phyloP scores from a whole-genome alignment of 2,797 vertebrate species.

The Gephyroberyx darwinii region DNA sequence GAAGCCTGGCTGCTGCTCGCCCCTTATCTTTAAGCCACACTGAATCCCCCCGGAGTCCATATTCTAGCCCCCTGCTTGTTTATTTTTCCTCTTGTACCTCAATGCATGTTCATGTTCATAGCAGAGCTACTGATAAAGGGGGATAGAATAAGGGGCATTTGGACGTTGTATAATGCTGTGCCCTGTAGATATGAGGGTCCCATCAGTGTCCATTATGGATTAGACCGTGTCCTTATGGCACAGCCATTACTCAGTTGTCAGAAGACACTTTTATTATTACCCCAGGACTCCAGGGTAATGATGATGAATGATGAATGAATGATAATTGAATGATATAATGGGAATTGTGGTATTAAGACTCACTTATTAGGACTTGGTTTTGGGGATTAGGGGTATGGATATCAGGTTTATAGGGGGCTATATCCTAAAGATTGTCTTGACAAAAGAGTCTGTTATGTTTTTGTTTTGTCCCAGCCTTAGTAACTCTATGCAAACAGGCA shows the following conservation, averaged over 20 bases:
- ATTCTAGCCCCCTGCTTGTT: conserved; percentile 38
- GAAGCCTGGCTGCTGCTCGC: conserved; percentile 62
- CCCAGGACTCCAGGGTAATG: not conserved
- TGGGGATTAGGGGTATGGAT: not conserved
- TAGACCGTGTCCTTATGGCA: not conserved
- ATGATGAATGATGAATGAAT: no score
- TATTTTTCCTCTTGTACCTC: conserved; percentile 51
- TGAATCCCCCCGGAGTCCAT: conserved; percentile 42
- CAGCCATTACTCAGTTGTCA: not conserved
- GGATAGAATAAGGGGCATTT: conserved; percentile 15
- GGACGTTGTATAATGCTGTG: conserved; percentile 32
- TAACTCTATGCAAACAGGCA: no score
- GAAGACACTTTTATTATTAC: not conserved
- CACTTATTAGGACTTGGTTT: not conserved
- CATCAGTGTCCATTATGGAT: not conserved
- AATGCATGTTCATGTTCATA: conserved; percentile 52
- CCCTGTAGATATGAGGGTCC: conserved; percentile 67
- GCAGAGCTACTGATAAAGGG: conserved; percentile 61
- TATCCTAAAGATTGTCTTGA: not conserved
- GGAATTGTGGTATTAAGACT: not conserved
- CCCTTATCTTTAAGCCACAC: conserved; percentile 74
- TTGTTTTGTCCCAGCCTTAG: no score
- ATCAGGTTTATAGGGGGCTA: not conserved
- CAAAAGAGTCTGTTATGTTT: not conserved
- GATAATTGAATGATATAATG: not conserved